Evolutionary conservation across 1,140 invertebrate genomes (phyloP).

Genomic region (Contarinia nasturtii): DNA sequence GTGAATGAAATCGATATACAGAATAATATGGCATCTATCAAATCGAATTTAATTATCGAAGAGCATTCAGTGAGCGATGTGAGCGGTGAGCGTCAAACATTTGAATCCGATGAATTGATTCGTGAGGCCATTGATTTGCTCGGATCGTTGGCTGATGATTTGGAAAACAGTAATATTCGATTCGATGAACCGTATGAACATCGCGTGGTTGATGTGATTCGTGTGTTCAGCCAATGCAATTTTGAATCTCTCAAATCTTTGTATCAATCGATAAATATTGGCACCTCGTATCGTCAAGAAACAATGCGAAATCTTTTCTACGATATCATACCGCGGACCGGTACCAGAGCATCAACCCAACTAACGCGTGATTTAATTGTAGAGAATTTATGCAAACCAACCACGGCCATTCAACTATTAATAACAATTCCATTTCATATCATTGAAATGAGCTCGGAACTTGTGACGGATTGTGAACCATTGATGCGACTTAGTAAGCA

Average conservation of each 20-base stretch:
- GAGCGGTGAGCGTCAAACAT: conserved; percentile 17
- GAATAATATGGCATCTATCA: conserved; percentile 11
- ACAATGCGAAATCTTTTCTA: conserved; percentile 48
- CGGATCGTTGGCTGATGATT: conserved; percentile 21
- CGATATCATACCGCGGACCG: conserved; percentile 48
- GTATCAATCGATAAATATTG: conserved; percentile 33
- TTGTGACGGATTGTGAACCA: conserved; percentile 28
- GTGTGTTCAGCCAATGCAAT: conserved; percentile 30
- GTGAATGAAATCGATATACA: conserved; percentile 18
- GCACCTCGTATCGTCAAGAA: conserved; percentile 40
- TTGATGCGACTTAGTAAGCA: conserved; percentile 26
- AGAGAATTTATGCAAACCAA: conserved; percentile 33
- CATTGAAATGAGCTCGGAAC: conserved; percentile 29
- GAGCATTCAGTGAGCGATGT: conserved; percentile 11
- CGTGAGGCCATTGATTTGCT: conserved; percentile 15
- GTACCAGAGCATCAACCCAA: conserved; percentile 37
- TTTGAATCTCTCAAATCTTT: conserved; percentile 28
- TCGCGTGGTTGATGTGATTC: conserved; percentile 23
- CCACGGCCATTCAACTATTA: conserved; percentile 32
- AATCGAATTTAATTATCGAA: not conserved
- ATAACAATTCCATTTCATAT: conserved; percentile 35
- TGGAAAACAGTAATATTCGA: conserved; percentile 24
- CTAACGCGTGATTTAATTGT: conserved; percentile 42
- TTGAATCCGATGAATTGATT: conserved; percentile 15
- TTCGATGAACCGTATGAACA: conserved; percentile 26